These are phyloP conservation scores for Synergus itoensis DNA, from an alignment of 2,888 invertebrate genomes.

Conservation along the genomic window DNA sequence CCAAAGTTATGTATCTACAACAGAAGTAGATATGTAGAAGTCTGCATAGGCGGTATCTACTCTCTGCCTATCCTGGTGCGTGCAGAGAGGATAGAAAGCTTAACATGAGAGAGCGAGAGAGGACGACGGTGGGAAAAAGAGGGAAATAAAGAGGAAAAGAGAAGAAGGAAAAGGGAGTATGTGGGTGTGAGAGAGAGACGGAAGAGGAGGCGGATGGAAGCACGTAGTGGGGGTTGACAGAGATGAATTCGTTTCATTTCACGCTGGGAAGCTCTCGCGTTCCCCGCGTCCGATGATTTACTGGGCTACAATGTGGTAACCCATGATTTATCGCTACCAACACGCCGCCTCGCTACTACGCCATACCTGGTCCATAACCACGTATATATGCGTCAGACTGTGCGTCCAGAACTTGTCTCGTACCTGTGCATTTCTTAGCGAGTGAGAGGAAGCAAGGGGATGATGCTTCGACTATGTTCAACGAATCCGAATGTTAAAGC, in stretches of 20 bases:
- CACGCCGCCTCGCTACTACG: conserved; percentile 80
- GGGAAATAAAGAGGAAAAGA: conserved; percentile 78
- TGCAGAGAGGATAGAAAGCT: conserved; percentile 73
- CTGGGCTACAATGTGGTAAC: conserved; percentile 85
- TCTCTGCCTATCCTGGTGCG: conserved; percentile 66
- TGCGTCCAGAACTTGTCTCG: conserved; percentile 66
- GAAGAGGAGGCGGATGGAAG: conserved; percentile 53
- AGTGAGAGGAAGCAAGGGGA: conserved; percentile 48
- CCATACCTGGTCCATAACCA: conserved; percentile 75
- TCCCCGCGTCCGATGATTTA: conserved; percentile 82
- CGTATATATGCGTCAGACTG: conserved; percentile 67
- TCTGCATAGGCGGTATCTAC: conserved; percentile 28
- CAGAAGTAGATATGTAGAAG: conserved; percentile 23
- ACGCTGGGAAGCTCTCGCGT: conserved; percentile 78
- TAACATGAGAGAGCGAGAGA: conserved; percentile 55
- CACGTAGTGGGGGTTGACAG: conserved; percentile 78
- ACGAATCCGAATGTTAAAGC: conserved; percentile 16
- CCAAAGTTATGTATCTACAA: conserved; percentile 46
- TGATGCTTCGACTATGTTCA: conserved; percentile 26
- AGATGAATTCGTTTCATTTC: conserved; percentile 80
- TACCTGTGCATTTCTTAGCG: conserved; percentile 62
- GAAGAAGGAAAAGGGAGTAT: conserved; percentile 78
- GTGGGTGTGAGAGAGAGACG: conserved; percentile 52
- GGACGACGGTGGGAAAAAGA: conserved; percentile 54
- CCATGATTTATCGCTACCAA: conserved; percentile 84